phyloP scores from a whole-genome alignment of 2,113 vertebrate genomes.

The Takifugu bimaculatus region DNA sequence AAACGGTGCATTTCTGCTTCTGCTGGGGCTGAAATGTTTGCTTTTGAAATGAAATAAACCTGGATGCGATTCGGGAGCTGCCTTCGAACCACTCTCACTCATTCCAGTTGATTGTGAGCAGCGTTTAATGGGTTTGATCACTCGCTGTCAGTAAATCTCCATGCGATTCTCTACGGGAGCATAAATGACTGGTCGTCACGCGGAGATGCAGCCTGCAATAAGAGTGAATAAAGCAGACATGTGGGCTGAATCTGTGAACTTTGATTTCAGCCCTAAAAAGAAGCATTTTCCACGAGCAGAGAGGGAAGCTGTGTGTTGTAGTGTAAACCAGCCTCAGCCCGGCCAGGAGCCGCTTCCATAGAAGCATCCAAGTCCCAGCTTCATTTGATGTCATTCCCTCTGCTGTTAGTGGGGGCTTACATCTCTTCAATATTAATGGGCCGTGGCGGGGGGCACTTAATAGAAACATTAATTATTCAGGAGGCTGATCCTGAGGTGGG shows the following conservation, averaged over 20 bases:
- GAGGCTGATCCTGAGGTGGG: conserved; percentile 61
- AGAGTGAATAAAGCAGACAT: neutral
- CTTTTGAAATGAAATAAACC: conserved; percentile 33
- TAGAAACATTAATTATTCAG: conserved; percentile 77
- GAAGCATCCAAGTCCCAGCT: conserved; percentile 57
- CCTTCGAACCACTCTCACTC: conserved; percentile 46
- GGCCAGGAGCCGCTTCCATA: conserved; percentile 55
- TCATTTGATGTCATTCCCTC: conserved; percentile 72
- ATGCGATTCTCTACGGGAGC: conserved; percentile 64
- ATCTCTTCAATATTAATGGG: conserved; percentile 76
- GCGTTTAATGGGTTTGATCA: conserved; percentile 65
- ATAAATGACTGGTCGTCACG: conserved; percentile 60
- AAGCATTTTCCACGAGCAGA: too few relatives aligned
- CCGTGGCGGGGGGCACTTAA: conserved; percentile 69
- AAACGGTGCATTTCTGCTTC: neutral
- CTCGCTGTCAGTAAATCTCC: conserved; percentile 60
- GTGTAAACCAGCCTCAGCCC: conserved; percentile 38
- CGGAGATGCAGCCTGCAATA: conserved; percentile 22
- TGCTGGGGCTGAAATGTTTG: conserved; percentile 20
- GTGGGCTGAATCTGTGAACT: conserved; percentile 7
- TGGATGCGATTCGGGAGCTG: conserved; percentile 40
- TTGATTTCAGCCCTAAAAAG: too few relatives aligned
- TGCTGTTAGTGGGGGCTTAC: conserved; percentile 69
- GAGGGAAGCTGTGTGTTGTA: conserved; percentile 9
- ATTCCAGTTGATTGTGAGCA: conserved; percentile 61